Base-by-base conservation (phyloP, 2,797 vertebrate species). In the Neopelma chrysocephalum region DNA sequence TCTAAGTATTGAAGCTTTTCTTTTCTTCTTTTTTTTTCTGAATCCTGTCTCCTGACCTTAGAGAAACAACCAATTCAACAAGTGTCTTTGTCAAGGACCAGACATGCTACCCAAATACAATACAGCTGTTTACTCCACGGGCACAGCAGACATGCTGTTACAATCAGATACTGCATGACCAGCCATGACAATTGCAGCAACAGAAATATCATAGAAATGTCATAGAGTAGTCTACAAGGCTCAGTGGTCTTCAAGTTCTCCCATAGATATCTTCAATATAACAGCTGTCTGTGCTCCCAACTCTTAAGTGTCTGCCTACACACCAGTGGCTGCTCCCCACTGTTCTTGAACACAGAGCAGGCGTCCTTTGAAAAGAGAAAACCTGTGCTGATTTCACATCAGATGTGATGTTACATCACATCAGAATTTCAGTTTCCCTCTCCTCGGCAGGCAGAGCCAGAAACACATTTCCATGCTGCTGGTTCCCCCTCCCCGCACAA, bases 251-350 rank as follows among this genome's bases (percentile, higher is more conserved):
- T 12, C 2, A 7, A 62, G 76, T 32, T 70, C 40, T 86, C 43
- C 36, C 68, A 66, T 0, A 0, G n/a, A n/a, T 9, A 23, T 43
- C 26, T 66, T 58, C 56, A 42, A 12, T 19, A 15, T 12, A n/a
- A 29, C 8, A 83, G 26, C 23, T 50, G 9, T 36, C 60, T 87
- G 27, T 48, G 60, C 60, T 86, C 25, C n/a, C 60, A 77, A 1
- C 23, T 11, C 36, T 38, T 5, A 14, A 43, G 32, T 20, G 43
- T 54, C 50, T 72, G 38, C 14, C 64, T 43, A 38, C 29, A 32
- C 15, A 43, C 12, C 19, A 14, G 9, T 8, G 29, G 50, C 53
- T 36, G 51, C 20, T 43, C 8, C 40, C 15, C 9, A 20, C 17
- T 18, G 1, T 17, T 82, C 66, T 12, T 53, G 50, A 26, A 34